Base-by-base conservation (phyloP, 2,113 vertebrate genomes). In the Microtus ochrogaster region DNA sequence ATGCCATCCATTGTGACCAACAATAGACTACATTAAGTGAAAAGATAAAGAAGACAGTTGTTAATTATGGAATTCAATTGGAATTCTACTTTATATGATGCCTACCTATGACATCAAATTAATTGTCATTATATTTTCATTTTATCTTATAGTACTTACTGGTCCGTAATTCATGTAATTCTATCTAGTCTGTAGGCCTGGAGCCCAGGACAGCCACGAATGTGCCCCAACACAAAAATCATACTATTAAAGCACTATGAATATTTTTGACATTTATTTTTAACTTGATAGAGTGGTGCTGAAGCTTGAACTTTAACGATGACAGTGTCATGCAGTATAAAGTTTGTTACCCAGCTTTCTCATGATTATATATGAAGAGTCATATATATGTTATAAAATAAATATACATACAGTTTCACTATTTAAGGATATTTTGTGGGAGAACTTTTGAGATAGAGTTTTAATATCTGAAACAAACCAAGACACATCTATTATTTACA, bases 401-500 rank as follows among this genome's bases (percentile, higher is more conserved):
- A 28, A 65, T 84, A 44, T 5, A 33, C 26, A 85, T 66, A 65
- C 0, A 24, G 49, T 85, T 19, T 96, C n/a, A 83, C 0, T 52
- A 76, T 82, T 70, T 91, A 8, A 88, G 19, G 47, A 11, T 90
- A n/a, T 83, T 95, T 96, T 89, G 39, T 91, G 10, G 91, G 49
- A 93, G 30, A 52, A 61, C 17, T 94, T 97, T 92, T 91, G n/a
- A 94, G 55, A 47, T 76, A 88, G 36, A 86, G 30, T 92, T 95
- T 97, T 94, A 95, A 89, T 93, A 95, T 78, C 26, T 52, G 8
- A 95, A 88, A 36, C 41, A 92, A 85, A 72, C 36, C 52, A 95
- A 84, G 61, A 33, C 0, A 7, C 74, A 88, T 93, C 44, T 92
- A 95, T 96, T 98, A 93, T 93, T 94, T 97, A 96, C 93, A 55